Percentiles rank a stretch among this genome's conserved stretches.
phyloP scores from a whole-genome alignment of 2,797 vertebrate genomes.

The Megaceryle alcyon region DNA sequence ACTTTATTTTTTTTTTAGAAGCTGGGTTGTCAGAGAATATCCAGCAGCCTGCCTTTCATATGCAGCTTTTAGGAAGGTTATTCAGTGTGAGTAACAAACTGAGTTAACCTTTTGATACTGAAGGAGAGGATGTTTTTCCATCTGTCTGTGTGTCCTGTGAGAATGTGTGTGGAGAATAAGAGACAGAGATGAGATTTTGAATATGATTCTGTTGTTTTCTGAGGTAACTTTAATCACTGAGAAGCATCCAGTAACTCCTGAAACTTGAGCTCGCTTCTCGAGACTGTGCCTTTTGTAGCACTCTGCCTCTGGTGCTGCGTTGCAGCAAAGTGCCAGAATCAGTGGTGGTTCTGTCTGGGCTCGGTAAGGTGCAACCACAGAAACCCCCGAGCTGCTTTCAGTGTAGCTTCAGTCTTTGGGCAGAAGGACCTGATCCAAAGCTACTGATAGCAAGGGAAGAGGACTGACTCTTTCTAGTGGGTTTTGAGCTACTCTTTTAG shows the following conservation, averaged over 20 bases:
- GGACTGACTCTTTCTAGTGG: not conserved
- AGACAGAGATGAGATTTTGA: not conserved
- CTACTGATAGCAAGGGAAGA: not conserved
- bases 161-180: not conserved
- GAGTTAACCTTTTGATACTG: constrained; percentile 7
- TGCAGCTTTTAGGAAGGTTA: not conserved
- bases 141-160: not conserved
- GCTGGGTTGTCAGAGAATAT: not conserved
- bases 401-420: not conserved
- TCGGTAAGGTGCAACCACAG: not conserved
- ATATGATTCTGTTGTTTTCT: not conserved
- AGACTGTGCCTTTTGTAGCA: not conserved
- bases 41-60: constrained; percentile 19
- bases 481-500: not conserved
- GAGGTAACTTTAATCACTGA: not conserved
- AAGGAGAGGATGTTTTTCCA: not conserved
- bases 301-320: not conserved
- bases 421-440: not conserved
- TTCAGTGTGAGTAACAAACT: not conserved
- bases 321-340: not conserved
- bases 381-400: not conserved
- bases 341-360: not conserved
- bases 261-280: not conserved
- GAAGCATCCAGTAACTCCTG: not conserved
- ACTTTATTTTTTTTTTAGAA: not conserved